A percentile compares a stretch with the other conserved stretches of the same genome.
Evolutionary conservation across 2,888 invertebrate species (phyloP).

Genomic region (Chrysotoxum bicinctum): DNA sequence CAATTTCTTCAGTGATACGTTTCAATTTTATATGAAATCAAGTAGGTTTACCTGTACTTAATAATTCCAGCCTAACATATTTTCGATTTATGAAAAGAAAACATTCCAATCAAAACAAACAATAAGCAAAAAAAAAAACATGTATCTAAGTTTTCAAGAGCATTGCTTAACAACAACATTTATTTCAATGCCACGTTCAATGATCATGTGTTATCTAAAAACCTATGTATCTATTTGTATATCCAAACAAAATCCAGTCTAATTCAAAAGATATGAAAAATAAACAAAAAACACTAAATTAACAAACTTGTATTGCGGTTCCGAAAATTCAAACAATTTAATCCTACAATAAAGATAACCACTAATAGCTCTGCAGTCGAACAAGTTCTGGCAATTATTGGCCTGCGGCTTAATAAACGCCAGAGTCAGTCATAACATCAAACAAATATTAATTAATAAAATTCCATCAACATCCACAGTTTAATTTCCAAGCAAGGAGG

Average conservation of each 20-base stretch:
- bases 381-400: slow-evolving; percentile 14
- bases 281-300: background rate
- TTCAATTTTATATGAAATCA: too few species aligned
- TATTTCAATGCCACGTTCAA: slow-evolving; percentile 10
- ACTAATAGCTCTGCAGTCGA: background rate
- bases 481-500: background rate
- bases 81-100: background rate
- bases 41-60: too few species aligned
- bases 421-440: slow-evolving; percentile 5
- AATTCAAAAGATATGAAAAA: background rate
- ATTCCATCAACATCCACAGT: background rate
- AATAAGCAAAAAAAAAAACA: background rate
- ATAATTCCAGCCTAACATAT: too few species aligned
- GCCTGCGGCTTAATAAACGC: slow-evolving; percentile 1
- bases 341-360: background rate
- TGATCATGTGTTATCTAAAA: background rate
- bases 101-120: background rate
- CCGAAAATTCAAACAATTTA: background rate
- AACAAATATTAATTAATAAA: slow-evolving; percentile 3
- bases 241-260: background rate
- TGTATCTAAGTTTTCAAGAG: background rate
- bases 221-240: background rate
- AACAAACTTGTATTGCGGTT: background rate
- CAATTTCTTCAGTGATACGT: too few species aligned
- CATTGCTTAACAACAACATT: background rate